Evolutionary conservation across 23 tunicate species (phyloP), one percentile per base, ranked within the genome.

Genomic region (Styela clava): DNA sequence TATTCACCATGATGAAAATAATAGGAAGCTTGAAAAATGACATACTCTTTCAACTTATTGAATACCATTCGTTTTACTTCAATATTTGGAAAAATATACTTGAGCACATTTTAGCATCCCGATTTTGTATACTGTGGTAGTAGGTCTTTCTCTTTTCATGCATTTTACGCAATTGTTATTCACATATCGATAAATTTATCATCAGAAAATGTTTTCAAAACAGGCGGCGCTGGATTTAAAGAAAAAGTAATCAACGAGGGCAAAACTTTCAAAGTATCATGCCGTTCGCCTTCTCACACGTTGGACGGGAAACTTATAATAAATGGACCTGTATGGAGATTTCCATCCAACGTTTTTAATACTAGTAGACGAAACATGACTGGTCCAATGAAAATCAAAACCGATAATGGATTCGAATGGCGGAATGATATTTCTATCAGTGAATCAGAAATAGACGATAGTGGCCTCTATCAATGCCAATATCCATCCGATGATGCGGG

Each of bases 391-490:
- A 19, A 18, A 18, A 24, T 67, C 30, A 67, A 25, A 27, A 67
- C 22, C 18, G 9, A 7, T 5, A 44, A 44, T 5, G 71, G 71
- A 67, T 25, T 18, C 71, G 71, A 67, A 67, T 67, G 71, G 71
- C 22, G 71, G 16, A 67, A 67, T 22, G 71, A 67, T 27, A 67
- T 67, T 29, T 16, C 22, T 22, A 29, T 67, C 18, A 67, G 22
- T 23, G 63, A 36, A 24, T 78, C 83, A 7, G 29, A 68, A 2
- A 29, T 73, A 2, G 62, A 69, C 1, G 89, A 86, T 73, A 86
- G 83, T 7, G 89, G 89, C 12, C 79, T 68, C 23, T 86, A 86
- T 63, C 62, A 74, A 25, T 86, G 89, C 74, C 34, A 2, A 32
- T 44, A 44, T 44, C 12, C 56, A 7, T 5, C 12, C 7, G 12